Evolutionary conservation across 2,888 invertebrate species (phyloP).

Genomic region (Conchocele bisecta): DNA sequence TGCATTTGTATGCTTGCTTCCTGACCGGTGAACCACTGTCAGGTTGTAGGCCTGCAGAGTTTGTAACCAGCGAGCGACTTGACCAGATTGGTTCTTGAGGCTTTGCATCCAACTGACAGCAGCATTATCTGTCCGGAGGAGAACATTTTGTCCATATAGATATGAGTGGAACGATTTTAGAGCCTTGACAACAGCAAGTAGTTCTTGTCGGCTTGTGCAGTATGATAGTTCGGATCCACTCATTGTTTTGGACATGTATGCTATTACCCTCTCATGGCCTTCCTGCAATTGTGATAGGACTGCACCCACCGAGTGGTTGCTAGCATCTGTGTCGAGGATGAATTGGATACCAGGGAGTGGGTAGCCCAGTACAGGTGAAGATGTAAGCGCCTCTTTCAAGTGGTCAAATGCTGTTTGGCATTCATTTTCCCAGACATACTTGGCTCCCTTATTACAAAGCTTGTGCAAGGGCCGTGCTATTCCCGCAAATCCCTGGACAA

Average conservation of each 20-base stretch:
- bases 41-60: conserved; percentile 27
- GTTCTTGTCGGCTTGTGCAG: conserved; percentile 27
- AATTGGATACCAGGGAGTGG: neutral
- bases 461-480: conserved; percentile 37
- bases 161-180: conserved; percentile 30
- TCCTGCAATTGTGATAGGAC: conserved; percentile 25
- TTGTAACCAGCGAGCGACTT: conserved; percentile 35
- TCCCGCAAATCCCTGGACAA: conserved; percentile 31
- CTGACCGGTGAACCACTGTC: conserved; percentile 27
- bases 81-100: conserved; percentile 26
- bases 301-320: conserved; percentile 18
- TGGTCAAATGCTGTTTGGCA: conserved; percentile 21
- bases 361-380: conserved; percentile 6
- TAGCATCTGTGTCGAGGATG: conserved; percentile 32
- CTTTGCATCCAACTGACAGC: conserved; percentile 39
- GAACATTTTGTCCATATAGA: conserved; percentile 38
- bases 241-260: conserved; percentile 31
- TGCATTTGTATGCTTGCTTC: conserved; percentile 34
- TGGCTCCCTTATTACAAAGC: conserved; percentile 12
- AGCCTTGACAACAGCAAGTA: conserved; percentile 24
- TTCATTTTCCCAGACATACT: conserved; percentile 7
- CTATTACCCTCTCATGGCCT: conserved; percentile 21
- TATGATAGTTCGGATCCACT: conserved; percentile 24
- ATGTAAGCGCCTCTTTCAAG: conserved; percentile 10
- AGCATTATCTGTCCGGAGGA: conserved; percentile 42